Evolutionary conservation across 2,797 vertebrate species (phyloP).

Genomic region (Tragopan temminckii): DNA sequence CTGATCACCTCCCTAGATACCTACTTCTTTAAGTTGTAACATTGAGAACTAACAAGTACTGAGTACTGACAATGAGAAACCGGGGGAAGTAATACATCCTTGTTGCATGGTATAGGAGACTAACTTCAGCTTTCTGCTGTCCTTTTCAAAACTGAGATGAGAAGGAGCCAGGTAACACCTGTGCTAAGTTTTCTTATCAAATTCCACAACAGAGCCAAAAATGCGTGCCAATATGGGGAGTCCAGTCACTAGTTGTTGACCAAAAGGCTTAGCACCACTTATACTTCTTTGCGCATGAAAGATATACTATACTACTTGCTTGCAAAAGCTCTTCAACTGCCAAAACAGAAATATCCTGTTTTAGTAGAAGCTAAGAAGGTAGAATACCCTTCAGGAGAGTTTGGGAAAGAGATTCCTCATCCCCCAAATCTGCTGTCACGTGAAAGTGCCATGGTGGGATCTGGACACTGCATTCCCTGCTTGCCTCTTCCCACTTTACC

Average conservation of each 20-base stretch:
- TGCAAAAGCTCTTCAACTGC: not conserved
- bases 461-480: not conserved
- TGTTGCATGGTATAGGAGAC: not conserved
- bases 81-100: too few relatives aligned
- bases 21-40: not conserved
- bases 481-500: not conserved
- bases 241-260: not conserved
- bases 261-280: not conserved
- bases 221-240: not conserved
- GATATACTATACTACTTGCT: not conserved
- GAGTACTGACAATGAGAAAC: not conserved
- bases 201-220: not conserved
- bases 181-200: too few relatives aligned
- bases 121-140: not conserved
- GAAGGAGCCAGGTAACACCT: not conserved
- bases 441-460: not conserved
- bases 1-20: not conserved
- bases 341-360: not conserved
- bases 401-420: not conserved
- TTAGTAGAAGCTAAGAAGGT: not conserved
- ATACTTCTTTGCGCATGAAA: too few relatives aligned
- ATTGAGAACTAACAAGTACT: not conserved
- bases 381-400: not conserved
- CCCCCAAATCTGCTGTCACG: not conserved
- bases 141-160: not conserved